Percentiles rank a stretch among this genome's conserved stretches.
phyloP scores from a whole-genome alignment of 2,797 vertebrate species.

The Enteromius argenteus region DNA sequence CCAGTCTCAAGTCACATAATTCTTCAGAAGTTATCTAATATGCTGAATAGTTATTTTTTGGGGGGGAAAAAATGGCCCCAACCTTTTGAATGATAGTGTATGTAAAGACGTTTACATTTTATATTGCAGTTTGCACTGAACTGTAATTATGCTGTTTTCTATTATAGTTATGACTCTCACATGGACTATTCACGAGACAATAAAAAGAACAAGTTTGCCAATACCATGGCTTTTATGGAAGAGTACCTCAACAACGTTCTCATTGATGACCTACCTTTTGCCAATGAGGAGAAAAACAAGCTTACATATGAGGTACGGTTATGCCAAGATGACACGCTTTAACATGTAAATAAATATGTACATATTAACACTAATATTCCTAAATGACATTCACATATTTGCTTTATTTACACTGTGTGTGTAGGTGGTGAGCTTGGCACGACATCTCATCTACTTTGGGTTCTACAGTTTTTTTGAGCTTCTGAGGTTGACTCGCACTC shows the following conservation, averaged over 20 bases:
- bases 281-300: slow-evolving; percentile 97
- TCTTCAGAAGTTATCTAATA: not conserved
- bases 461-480: slow-evolving; percentile 99
- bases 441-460: slow-evolving; percentile 98
- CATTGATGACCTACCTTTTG: slow-evolving; percentile 91
- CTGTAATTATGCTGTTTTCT: not conserved
- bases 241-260: slow-evolving; percentile 97
- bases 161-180: slow-evolving; percentile 92
- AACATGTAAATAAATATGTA: not conserved
- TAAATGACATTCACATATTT: not conserved
- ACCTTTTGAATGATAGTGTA: not conserved
- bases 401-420: slow-evolving; percentile 14
- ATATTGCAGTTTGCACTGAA: not conserved
- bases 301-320: slow-evolving; percentile 91
- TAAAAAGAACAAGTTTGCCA: slow-evolving; percentile 97
- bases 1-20: not conserved
- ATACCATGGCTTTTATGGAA: slow-evolving; percentile 97
- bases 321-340: not conserved
- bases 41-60: not conserved
- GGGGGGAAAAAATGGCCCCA: not conserved
- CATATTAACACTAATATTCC: not conserved
- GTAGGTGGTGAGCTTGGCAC: slow-evolving; percentile 95
- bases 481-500: slow-evolving; percentile 90
- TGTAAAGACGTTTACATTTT: not conserved
- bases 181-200: slow-evolving; percentile 92